Conservation (phyloP, 2,113 vertebrate genomes). For the Lamprologus tigripictilis region DNA sequence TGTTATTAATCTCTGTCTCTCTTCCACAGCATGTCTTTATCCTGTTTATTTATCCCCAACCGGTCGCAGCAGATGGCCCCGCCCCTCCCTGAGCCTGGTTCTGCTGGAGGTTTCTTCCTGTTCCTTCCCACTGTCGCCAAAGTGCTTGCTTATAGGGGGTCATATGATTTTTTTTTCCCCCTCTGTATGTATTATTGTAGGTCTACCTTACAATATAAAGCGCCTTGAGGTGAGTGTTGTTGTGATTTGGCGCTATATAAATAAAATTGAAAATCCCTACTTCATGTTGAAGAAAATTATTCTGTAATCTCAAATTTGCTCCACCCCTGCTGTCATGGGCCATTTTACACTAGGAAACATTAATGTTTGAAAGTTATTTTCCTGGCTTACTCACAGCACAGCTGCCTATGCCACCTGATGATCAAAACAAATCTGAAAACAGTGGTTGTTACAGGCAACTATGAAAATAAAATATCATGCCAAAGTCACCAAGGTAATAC, state of each 20-base stretch:
- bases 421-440: conserved; percentile 19
- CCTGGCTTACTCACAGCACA: conserved; percentile 46
- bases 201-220: neutral
- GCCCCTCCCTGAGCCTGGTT: neutral
- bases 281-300: neutral
- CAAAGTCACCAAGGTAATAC: neutral
- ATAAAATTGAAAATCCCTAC: neutral
- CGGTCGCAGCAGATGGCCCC: neutral
- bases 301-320: neutral
- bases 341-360: conserved; percentile 30
- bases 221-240: neutral
- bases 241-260: neutral
- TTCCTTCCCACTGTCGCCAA: neutral
- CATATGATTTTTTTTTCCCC: neutral
- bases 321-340: neutral
- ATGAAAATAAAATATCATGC: conserved; percentile 16
- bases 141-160: neutral
- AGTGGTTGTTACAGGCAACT: conserved; percentile 18
- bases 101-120: neutral
- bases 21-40: no score
- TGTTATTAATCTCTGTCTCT: no score
- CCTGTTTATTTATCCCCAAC: no score
- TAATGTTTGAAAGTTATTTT: conserved; percentile 44
- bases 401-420: conserved; percentile 36
- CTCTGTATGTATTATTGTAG: neutral